phyloP scores from a whole-genome alignment of 2,797 vertebrate genomes.

The Pipistrellus pipistrellus region DNA sequence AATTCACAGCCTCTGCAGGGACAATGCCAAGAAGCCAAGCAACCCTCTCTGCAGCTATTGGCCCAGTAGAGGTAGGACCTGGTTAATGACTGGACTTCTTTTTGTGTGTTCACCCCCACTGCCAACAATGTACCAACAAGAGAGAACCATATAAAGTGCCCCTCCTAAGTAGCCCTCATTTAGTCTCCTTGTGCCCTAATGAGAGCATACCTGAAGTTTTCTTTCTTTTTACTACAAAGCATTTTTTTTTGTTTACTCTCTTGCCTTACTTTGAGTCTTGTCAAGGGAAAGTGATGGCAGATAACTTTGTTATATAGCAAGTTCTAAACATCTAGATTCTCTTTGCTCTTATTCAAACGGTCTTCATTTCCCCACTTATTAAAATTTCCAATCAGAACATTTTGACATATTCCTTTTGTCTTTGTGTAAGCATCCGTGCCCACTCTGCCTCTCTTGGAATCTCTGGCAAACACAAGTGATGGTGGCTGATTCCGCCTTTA shows the following conservation, averaged over 20 bases:
- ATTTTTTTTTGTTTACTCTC: neutral
- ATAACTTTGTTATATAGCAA: neutral
- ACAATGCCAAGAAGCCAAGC: neutral
- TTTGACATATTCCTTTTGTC: neutral
- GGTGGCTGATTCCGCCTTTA: neutral
- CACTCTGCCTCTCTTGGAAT: neutral
- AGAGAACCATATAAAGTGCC: neutral
- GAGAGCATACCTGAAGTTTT: neutral
- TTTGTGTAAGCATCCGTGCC: neutral
- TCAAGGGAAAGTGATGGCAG: neutral
- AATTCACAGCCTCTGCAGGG: neutral
- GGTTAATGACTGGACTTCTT: neutral
- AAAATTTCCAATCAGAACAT: neutral
- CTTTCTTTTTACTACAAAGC: neutral
- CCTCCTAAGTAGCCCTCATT: neutral
- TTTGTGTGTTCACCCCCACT: neutral
- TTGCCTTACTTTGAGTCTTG: neutral
- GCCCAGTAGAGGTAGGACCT: neutral
- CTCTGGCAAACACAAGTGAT: neutral
- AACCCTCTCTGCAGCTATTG: fast-evolving
- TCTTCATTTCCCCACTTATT: neutral
- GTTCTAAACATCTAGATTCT: neutral
- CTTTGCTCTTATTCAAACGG: neutral
- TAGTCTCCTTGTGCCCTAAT: neutral
- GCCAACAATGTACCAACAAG: neutral